Evolutionary conservation across 1,140 invertebrate species (phyloP).

Genomic region (Caenorhabditis brenneri): DNA sequence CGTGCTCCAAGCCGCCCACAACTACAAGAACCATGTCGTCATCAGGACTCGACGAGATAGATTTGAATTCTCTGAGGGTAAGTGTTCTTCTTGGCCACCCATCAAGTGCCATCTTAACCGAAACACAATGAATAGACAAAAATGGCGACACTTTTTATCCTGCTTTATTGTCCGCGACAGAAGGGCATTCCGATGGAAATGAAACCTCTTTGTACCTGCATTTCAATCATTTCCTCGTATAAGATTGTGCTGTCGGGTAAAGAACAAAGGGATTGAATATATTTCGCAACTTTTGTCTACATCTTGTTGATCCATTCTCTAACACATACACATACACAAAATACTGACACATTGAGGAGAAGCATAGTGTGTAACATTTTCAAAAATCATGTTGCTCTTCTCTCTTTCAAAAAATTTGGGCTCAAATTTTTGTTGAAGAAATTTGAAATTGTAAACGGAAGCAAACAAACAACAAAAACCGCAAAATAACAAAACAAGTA

Average conservation of each 20-base stretch:
- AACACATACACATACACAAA: slow-evolving; percentile 3
- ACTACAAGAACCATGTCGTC: not conserved
- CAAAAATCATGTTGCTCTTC: not conserved
- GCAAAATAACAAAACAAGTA: not conserved
- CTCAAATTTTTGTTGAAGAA: not conserved
- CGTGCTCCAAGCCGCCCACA: not conserved
- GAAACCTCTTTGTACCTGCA: not conserved
- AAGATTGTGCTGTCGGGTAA: not conserved
- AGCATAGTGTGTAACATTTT: slow-evolving; percentile 18
- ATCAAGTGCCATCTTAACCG: not conserved
- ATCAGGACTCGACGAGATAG: slow-evolving; percentile 34
- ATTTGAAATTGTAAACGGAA: not conserved
- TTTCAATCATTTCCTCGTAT: not conserved
- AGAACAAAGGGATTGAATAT: not conserved
- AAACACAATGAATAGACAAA: not conserved
- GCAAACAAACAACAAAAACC: not conserved
- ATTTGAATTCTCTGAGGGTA: slow-evolving; percentile 33
- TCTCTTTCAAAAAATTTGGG: not conserved
- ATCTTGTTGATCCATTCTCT: not conserved
- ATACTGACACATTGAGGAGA: not conserved
- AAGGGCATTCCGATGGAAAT: not conserved
- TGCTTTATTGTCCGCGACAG: not conserved
- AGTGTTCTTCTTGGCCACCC: slow-evolving; percentile 5
- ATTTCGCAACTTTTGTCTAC: not conserved
- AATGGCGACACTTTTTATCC: not conserved